Conservation (phyloP, 2,113 vertebrate species). For the Mirounga angustirostris region DNA sequence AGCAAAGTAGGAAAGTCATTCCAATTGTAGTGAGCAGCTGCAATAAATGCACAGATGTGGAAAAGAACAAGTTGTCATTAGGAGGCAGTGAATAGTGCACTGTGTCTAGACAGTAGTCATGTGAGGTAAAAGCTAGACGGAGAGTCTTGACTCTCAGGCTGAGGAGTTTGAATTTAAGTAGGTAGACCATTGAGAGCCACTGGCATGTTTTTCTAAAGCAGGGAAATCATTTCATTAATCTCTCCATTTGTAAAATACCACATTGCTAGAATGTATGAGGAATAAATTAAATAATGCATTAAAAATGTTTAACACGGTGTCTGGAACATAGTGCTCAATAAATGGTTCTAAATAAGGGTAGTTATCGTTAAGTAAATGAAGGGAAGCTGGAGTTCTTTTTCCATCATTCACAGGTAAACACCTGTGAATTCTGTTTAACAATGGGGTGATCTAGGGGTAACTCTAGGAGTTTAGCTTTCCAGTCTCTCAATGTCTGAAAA, state of each 20-base stretch:
- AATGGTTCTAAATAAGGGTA: not conserved
- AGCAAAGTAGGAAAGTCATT: not conserved
- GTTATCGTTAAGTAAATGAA: not conserved
- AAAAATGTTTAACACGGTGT: not conserved
- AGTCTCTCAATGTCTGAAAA: not conserved
- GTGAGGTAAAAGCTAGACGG: not conserved
- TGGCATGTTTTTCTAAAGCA: not conserved
- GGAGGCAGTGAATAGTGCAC: not conserved
- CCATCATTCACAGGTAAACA: not conserved
- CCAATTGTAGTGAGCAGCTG: not conserved
- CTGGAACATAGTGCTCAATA: not conserved
- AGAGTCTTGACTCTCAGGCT: not conserved
- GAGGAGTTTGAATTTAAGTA: not conserved
- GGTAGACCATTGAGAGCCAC: not conserved
- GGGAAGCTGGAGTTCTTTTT: not conserved
- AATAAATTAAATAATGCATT: not conserved
- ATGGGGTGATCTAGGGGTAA: not conserved
- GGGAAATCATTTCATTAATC: not conserved
- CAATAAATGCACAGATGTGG: not conserved
- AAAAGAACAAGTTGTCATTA: not conserved
- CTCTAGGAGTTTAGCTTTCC: not conserved
- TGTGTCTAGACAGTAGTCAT: not conserved
- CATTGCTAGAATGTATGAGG: not conserved
- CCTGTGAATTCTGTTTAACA: not conserved
- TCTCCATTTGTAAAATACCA: not conserved